phyloP scores from a whole-genome alignment of 2,888 invertebrate genomes.

The Tachystola acroxantha region DNA sequence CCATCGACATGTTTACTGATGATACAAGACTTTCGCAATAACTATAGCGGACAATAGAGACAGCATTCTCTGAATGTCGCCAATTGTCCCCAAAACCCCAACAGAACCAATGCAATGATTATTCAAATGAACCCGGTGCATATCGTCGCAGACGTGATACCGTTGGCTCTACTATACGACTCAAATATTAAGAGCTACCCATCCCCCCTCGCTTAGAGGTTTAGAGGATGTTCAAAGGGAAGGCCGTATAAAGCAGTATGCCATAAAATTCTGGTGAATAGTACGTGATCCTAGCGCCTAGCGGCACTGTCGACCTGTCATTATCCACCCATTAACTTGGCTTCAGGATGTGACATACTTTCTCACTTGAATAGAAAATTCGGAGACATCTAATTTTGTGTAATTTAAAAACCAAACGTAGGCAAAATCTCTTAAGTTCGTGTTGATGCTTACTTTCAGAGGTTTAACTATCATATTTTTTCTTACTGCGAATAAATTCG shows the following conservation, averaged over 20 bases:
- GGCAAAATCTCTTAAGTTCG: no score
- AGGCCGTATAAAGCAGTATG: background rate
- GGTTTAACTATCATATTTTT: no score
- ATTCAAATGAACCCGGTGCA: conserved; percentile 59
- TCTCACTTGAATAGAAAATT: conserved; percentile 31
- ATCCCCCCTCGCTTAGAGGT: background rate
- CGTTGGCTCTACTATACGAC: conserved; percentile 37
- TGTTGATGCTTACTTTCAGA: no score
- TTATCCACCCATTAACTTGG: conserved; percentile 48
- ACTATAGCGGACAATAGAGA: no score
- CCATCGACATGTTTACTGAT: no score
- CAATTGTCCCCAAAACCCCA: conserved; percentile 20
- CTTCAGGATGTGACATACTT: conserved; percentile 64
- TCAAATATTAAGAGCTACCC: background rate
- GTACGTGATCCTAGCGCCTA: conserved; percentile 63
- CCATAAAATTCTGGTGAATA: background rate
- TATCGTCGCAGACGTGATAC: conserved; percentile 37
- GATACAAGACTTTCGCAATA: no score
- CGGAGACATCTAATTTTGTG: conserved; percentile 13
- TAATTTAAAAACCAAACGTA: no score
- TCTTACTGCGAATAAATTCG: no score
- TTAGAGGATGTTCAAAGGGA: background rate
- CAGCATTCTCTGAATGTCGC: no score
- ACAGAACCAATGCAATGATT: conserved; percentile 40
- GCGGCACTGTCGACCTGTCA: conserved; percentile 46